Evolutionary conservation across 2,113 vertebrate genomes (phyloP).

Genomic region (Prionailurus bengalensis): DNA sequence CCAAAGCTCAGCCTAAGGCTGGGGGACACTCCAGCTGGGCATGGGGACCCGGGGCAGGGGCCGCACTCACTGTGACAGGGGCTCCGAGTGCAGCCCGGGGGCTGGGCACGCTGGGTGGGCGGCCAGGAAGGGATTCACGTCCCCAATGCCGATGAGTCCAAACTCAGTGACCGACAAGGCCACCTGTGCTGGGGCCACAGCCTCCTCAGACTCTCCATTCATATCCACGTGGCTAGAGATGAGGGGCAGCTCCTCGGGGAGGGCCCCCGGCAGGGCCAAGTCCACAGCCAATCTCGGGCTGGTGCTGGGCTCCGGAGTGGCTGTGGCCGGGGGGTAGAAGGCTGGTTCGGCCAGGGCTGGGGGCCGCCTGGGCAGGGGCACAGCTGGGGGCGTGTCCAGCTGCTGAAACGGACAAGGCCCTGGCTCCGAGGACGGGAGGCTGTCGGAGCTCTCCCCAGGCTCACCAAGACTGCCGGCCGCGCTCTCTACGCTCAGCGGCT

Average conservation of each 20-base stretch:
- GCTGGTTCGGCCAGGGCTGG: constrained; percentile 72
- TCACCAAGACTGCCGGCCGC: constrained; percentile 71
- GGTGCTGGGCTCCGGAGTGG: constrained; percentile 52
- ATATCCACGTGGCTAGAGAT: constrained; percentile 82
- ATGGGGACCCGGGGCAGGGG: not conserved
- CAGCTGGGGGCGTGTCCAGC: constrained; percentile 58
- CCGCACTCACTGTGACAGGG: constrained; percentile 91
- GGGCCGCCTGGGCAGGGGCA: constrained; percentile 44
- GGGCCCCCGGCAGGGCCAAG: constrained; percentile 84
- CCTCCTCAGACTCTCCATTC: constrained; percentile 81
- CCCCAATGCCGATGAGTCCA: constrained; percentile 89
- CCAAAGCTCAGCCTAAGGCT: not conserved
- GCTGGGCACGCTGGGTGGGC: constrained; percentile 85
- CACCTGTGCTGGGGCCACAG: constrained; percentile 87
- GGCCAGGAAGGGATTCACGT: constrained; percentile 90
- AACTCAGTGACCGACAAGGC: constrained; percentile 91
- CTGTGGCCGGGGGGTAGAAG: constrained; percentile 86
- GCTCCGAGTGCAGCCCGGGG: constrained; percentile 87
- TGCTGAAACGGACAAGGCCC: constrained; percentile 77
- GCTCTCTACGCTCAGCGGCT: constrained; percentile 79
- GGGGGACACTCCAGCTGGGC: not conserved
- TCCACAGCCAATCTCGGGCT: constrained; percentile 85
- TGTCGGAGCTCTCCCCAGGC: constrained; percentile 23
- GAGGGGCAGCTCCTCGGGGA: constrained; percentile 84
- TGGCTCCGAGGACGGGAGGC: not conserved